Conservation (phyloP, 1,140 invertebrate genomes). For the Cryptotermes secundus region DNA sequence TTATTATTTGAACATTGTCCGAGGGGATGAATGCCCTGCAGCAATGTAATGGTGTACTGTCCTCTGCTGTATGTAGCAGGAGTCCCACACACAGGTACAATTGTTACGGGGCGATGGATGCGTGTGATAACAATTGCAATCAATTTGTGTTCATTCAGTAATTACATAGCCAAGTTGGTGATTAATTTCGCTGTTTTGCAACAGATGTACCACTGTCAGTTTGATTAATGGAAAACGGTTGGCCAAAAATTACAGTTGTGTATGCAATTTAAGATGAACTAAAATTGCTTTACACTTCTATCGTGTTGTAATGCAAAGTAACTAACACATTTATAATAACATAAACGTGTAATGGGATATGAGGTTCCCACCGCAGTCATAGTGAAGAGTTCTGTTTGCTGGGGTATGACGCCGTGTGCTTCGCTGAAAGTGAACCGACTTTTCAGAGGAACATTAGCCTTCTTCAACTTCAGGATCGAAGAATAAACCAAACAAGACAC, state of each 20-base stretch:
- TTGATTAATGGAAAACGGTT: background rate
- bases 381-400: too few relatives aligned
- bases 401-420: too few relatives aligned
- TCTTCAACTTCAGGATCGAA: too few relatives aligned
- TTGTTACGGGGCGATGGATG: background rate
- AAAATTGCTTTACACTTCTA: too few relatives aligned
- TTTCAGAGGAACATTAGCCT: too few relatives aligned
- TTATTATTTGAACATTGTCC: slow-evolving; percentile 20
- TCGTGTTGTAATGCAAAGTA: too few relatives aligned
- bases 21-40: background rate
- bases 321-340: too few relatives aligned
- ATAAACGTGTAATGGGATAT: too few relatives aligned
- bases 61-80: too few relatives aligned
- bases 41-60: background rate
- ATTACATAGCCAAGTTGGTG: background rate
- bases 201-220: background rate
- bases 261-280: background rate
- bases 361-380: too few relatives aligned
- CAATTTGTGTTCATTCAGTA: background rate
- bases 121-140: background rate
- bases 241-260: background rate
- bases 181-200: background rate
- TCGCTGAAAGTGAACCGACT: too few relatives aligned
- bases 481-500: too few relatives aligned
- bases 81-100: background rate